Conservation (phyloP, 2,113 vertebrate species). For the Trematomus loennbergii region DNA sequence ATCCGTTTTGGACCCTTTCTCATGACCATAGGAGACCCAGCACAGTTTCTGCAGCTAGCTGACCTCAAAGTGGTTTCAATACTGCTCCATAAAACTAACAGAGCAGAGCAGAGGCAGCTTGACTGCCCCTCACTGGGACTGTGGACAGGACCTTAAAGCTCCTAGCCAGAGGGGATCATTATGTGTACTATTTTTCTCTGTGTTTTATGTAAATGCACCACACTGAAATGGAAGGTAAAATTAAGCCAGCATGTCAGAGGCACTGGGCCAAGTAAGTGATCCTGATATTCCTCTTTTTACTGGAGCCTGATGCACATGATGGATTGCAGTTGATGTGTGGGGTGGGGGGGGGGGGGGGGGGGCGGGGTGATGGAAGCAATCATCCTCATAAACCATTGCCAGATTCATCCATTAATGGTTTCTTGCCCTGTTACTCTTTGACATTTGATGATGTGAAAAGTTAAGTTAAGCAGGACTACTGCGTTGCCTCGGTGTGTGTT, state of each 20-base stretch:
- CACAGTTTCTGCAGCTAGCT: slow-evolving; percentile 67
- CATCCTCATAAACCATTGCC: slow-evolving; percentile 54
- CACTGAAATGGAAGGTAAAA: slow-evolving; percentile 70
- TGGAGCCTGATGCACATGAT: slow-evolving; percentile 54
- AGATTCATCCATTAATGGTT: slow-evolving; percentile 60
- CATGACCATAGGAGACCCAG: slow-evolving; percentile 69
- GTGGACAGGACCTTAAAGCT: slow-evolving; percentile 76
- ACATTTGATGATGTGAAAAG: slow-evolving; percentile 46
- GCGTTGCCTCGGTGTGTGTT: too few relatives aligned
- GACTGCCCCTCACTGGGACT: slow-evolving; percentile 75
- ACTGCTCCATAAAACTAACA: slow-evolving; percentile 83
- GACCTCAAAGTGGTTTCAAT: slow-evolving; percentile 76
- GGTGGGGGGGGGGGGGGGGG: background rate
- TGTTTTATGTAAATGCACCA: slow-evolving; percentile 71
- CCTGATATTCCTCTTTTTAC: slow-evolving; percentile 60
- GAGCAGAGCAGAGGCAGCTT: slow-evolving; percentile 82
- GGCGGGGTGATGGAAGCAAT: slow-evolving; percentile 40
- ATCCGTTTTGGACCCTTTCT: slow-evolving; percentile 56
- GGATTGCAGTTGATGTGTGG: slow-evolving; percentile 55
- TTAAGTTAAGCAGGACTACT: slow-evolving; percentile 2
- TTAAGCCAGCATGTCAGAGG: slow-evolving; percentile 72
- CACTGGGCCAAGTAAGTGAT: slow-evolving; percentile 71
- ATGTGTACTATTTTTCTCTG: slow-evolving; percentile 60
- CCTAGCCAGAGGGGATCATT: slow-evolving; percentile 76
- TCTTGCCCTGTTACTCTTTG: slow-evolving; percentile 44